Evolutionary conservation across 2,113 vertebrate genomes (phyloP).

Genomic region (Strigops habroptila): DNA sequence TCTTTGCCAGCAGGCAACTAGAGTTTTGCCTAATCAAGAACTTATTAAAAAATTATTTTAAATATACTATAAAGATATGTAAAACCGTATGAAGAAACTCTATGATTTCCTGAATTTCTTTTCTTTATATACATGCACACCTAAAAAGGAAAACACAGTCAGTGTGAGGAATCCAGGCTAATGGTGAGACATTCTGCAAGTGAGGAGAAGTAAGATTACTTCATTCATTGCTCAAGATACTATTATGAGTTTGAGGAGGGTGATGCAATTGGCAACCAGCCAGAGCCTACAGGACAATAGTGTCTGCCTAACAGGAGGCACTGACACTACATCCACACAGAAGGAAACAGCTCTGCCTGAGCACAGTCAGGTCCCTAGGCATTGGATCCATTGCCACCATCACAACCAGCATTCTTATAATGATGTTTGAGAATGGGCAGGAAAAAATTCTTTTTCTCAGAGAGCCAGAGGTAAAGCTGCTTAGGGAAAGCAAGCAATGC

Average conservation of each 20-base stretch:
- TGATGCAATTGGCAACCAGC: conserved; percentile 1
- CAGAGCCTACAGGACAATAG: neutral
- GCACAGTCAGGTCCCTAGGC: neutral
- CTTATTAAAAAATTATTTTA: neutral
- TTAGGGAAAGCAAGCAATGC: neutral
- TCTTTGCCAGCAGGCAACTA: neutral
- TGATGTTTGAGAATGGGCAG: neutral
- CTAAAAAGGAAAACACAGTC: neutral
- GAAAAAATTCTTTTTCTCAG: neutral
- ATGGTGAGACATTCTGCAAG: neutral
- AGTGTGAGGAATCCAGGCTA: neutral
- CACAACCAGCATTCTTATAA: neutral
- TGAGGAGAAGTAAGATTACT: neutral
- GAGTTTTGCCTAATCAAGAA: neutral
- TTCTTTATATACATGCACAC: neutral
- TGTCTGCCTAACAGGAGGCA: neutral
- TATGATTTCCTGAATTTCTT: neutral
- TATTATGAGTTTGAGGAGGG: neutral
- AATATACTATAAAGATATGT: neutral
- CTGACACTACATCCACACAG: neutral
- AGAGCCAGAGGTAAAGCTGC: neutral
- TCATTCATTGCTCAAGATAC: conserved; percentile 31
- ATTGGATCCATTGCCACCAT: neutral
- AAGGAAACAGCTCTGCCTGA: neutral
- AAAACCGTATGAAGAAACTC: neutral